Evolutionary conservation across 1,140 invertebrate species (phyloP).

Genomic region (Heliconius hermathena): DNA sequence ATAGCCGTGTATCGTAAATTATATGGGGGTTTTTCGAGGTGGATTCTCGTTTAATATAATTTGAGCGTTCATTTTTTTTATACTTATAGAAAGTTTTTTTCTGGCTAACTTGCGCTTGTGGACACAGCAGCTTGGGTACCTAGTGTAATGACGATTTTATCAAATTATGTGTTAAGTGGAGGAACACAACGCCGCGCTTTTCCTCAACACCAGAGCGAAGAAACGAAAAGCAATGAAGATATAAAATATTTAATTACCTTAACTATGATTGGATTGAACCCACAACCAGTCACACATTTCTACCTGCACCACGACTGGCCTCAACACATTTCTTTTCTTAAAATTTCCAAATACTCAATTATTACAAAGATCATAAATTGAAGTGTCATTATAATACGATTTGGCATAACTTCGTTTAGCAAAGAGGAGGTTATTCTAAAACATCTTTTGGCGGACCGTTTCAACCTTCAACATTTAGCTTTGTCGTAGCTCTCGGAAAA

Average conservation of each 20-base stretch:
- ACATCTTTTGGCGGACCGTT: conserved; percentile 40
- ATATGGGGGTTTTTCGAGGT: neutral
- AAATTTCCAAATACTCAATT: neutral
- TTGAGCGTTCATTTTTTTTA: neutral
- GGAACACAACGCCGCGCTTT: no score
- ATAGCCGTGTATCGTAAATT: conserved; percentile 10
- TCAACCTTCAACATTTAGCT: conserved; percentile 43
- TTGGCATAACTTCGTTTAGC: neutral
- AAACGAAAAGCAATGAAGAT: no score
- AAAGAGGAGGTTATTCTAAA: conserved; percentile 36
- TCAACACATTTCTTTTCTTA: neutral
- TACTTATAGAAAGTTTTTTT: no score
- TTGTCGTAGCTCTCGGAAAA: conserved; percentile 41
- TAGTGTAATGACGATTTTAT: no score
- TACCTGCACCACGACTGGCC: no score
- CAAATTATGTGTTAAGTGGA: no score
- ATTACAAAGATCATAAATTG: neutral
- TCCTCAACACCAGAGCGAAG: no score
- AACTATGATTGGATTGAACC: no score
- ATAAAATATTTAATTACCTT: no score
- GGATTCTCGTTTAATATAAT: neutral
- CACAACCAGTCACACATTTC: no score
- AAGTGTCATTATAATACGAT: neutral
- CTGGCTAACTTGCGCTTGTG: no score
- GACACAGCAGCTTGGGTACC: no score